Evolutionary conservation across 2,888 invertebrate genomes (phyloP), one percentile per base, ranked within the genome.

Genomic region (Lycaena phlaeas): DNA sequence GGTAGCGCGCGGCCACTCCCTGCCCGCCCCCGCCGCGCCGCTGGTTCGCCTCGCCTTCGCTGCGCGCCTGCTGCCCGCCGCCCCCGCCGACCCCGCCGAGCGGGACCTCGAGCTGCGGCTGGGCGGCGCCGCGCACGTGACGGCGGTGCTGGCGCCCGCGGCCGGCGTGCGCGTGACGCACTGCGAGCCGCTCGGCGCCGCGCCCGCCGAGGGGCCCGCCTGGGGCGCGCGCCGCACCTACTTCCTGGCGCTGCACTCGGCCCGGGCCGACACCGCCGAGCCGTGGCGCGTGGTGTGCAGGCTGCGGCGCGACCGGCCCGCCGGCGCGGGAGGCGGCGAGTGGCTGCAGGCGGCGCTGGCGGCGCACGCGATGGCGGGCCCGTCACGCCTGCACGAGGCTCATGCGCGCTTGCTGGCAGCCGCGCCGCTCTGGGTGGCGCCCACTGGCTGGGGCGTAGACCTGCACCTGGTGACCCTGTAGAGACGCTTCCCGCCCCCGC

Each of bases 371-470:
- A 52, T 60, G 59, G 47, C 86, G 88, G 65, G 90, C 86, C 87
- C 26, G 69, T 14, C 18, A 70, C 82, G 71, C 79, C 43, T 84
- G 86, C 62, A 72, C 70, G 57, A 26, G 57, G 81, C 46, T 76
- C 91, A 56, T 72, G 79, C 43, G 61, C 72, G 34, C 27, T 85
- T 91, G 50, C 68, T 90, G 48, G 60, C 59, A 9, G 78, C 87
- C 53, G 87, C 91, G 61, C 92, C 92, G 25, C 56, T 75, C 1
- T 89, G 89, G 89, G 85, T 88, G 18, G 89, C 90, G 14, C 77
- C 88, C 40, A 87, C 88, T 25, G 89, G 89, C 47, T 92, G 92
- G 92, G 88, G 88, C 43, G 88, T 90, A 2, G 87, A 89, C 38
- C 88, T 90, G 61, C 89, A 90, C 52, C 87, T 91, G 2, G 34